Evolutionary conservation across 2,113 vertebrate species (phyloP), one percentile per base, ranked within the genome.

Genomic region (Pica pica): DNA sequence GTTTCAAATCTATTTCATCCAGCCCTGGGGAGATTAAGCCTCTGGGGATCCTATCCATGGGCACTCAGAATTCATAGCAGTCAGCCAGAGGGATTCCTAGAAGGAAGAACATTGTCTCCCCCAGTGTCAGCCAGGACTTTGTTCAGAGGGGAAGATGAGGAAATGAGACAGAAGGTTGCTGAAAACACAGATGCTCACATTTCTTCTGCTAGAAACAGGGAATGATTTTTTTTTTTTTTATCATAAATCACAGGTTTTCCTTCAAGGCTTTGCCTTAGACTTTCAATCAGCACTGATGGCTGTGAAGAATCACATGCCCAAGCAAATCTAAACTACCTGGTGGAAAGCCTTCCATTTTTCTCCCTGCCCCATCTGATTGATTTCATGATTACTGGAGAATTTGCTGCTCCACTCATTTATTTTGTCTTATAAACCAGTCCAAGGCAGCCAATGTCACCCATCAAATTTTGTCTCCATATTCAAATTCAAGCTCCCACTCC

Each of bases 131-230:
- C 37, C 83, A 44, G 83, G 35, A 75, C 79, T 75, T 77, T 92
- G 60, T 64, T 88, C 60, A 46, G 71, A 78, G 57, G 46, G 37
- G 82, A 84, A 75, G 77, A 88, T 44, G n/a, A 85, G n/a, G 61
- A 93, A 92, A 89, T 1, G 5, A 83, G 71, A 84, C 92, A 96
- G 92, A 93, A 96, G 90, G 79, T 12, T 87, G 56, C 44, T 81
- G 85, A 71, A 95, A 94, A 94, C 80, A 93, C 85, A 96, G 93
- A 94, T 93, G 94, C n/a, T 94, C 83, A 30, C 71, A 46, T 87
- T 94, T 75, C 56, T 83, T 56, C 76, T 65, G 64, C 79, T 78
- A 27, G 75, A 83, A 90, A 74, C 33, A 94, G 44, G 61, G 44
- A 27, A 74, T n/a, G 37, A 77, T 80, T 85, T 85, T 71, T 91